These are phyloP conservation scores for Scrobipalpa costella DNA, from an alignment of 2,888 invertebrate genomes.

Conservation along the genomic window DNA sequence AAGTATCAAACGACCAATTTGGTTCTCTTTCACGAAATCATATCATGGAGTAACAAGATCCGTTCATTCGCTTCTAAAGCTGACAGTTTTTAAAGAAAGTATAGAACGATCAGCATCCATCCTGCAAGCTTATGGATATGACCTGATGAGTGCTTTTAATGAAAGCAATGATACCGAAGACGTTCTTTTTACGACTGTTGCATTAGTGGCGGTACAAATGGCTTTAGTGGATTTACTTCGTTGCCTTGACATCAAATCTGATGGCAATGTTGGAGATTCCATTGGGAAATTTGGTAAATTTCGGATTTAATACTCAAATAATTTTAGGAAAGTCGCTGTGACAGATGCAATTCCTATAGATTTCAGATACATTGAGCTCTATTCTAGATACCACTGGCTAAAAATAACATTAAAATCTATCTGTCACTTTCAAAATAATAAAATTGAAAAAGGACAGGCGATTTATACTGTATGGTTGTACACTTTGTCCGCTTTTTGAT, in stretches of 20 bases:
- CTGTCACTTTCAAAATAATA: too few relatives aligned
- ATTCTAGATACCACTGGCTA: too few relatives aligned
- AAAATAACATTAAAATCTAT: too few relatives aligned
- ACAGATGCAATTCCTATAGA: too few relatives aligned
- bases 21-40: background rate
- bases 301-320: too few relatives aligned
- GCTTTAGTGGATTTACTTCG: background rate
- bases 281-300: background rate
- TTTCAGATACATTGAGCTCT: too few relatives aligned
- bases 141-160: background rate
- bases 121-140: background rate
- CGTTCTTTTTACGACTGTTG: constrained; percentile 46
- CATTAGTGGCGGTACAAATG: constrained; percentile 2
- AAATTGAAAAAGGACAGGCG: too few relatives aligned
- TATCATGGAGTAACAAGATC: background rate
- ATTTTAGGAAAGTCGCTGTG: too few relatives aligned
- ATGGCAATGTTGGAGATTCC: background rate
- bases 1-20: background rate
- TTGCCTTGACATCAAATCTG: background rate
- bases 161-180: background rate
- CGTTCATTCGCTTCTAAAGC: background rate
- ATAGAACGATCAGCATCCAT: background rate
- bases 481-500: too few relatives aligned
- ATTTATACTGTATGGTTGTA: too few relatives aligned
- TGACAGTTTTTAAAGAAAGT: background rate